Evolutionary conservation across 1,140 invertebrate species (phyloP).

Genomic region (Daktulosphaira vitifoliae): DNA sequence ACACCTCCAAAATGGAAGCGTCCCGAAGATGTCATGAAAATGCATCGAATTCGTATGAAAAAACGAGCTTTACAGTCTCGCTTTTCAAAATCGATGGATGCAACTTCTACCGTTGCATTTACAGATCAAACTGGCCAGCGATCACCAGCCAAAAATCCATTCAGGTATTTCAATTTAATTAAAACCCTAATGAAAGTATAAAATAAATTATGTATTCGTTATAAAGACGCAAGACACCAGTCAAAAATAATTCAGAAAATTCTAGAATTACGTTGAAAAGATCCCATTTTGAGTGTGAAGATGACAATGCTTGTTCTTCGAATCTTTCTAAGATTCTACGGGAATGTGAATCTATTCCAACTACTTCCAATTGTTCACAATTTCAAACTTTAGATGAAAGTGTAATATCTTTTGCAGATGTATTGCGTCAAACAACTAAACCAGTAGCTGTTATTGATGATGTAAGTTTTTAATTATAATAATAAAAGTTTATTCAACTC

Average conservation of each 20-base stretch:
- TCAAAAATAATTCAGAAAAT: constrained; percentile 5
- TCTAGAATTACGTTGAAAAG: not conserved
- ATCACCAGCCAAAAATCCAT: constrained; percentile 14
- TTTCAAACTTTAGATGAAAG: constrained; percentile 2
- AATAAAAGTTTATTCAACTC: too few relatives aligned
- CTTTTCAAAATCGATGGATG: constrained; percentile 43
- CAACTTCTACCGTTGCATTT: not conserved
- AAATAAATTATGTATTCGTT: too few relatives aligned
- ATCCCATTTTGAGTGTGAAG: not conserved
- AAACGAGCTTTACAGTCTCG: constrained; percentile 60
- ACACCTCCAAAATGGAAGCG: constrained; percentile 48
- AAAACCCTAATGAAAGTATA: too few relatives aligned
- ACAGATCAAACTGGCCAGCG: not conserved
- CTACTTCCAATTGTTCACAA: not conserved
- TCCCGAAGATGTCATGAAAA: constrained; percentile 57
- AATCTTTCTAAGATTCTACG: constrained; percentile 1
- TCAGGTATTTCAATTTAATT: too few relatives aligned
- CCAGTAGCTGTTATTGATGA: not conserved
- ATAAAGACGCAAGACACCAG: constrained; percentile 18
- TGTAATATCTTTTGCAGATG: constrained; percentile 17
- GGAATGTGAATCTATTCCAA: constrained; percentile 10
- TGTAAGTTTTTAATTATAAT: not conserved
- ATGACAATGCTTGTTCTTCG: constrained; percentile 15
- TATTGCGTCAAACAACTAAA: not conserved
- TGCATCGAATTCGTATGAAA: constrained; percentile 57